These are phyloP conservation scores for Chrysolina haemoptera DNA, from an alignment of 2,888 invertebrate species.

Conservation along the genomic window DNA sequence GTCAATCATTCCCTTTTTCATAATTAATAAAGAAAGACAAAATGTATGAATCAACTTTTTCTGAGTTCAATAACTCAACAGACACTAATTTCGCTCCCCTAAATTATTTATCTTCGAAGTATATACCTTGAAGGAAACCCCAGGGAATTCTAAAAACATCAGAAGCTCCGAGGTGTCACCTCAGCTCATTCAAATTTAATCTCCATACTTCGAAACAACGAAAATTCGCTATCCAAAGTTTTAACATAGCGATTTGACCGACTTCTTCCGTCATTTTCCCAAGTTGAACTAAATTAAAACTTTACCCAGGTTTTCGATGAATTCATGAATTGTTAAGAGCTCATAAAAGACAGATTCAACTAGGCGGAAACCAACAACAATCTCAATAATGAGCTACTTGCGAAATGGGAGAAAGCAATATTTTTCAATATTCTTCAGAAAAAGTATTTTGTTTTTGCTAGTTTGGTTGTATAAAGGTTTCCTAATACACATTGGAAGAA, in stretches of 20 bases:
- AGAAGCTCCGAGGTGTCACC: neutral
- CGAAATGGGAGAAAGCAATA: neutral
- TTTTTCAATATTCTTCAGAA: neutral
- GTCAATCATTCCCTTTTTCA: no score
- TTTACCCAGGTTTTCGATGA: neutral
- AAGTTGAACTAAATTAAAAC: neutral
- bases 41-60: no score
- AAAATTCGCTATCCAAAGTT: neutral
- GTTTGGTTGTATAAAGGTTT: no score
- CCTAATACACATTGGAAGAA: no score
- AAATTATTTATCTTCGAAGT: neutral
- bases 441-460: neutral
- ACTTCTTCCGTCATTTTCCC: neutral
- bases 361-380: neutral
- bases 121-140: neutral
- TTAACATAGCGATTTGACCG: neutral
- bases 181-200: conserved; percentile 3
- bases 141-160: neutral
- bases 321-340: neutral
- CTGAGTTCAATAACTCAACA: no score
- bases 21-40: no score
- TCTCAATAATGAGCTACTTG: neutral
- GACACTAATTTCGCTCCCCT: no score
- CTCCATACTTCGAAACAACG: neutral
- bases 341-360: neutral